Conservation (phyloP, 1,140 invertebrate genomes). For the Oreohelix idahoensis region DNA sequence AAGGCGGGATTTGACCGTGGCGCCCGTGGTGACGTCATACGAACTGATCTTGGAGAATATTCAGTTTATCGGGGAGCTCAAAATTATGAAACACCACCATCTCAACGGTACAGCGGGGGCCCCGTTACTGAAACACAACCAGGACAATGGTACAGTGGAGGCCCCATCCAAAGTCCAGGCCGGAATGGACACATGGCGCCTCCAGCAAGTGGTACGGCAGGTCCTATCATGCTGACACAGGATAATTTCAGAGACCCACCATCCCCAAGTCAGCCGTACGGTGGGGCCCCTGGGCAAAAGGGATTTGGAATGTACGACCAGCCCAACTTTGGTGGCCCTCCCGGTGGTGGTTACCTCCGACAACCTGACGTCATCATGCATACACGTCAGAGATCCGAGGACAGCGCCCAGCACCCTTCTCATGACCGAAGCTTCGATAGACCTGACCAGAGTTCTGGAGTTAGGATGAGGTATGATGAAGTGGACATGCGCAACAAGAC, state of each 20-base stretch:
- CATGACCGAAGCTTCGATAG: constrained; percentile 6
- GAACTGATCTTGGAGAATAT: constrained; percentile 54
- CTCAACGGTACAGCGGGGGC: neutral
- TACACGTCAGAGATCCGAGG: constrained; percentile 34
- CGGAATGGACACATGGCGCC: neutral
- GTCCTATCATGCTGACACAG: constrained; percentile 27
- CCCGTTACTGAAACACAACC: neutral
- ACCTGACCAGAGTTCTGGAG: neutral
- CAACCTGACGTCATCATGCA: constrained; percentile 22
- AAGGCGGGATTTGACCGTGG: constrained; percentile 45
- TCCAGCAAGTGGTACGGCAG: neutral
- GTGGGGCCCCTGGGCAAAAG: too few relatives aligned
- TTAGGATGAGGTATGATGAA: neutral
- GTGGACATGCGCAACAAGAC: constrained; percentile 16
- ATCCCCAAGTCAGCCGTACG: neutral
- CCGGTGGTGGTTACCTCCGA: neutral
- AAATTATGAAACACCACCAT: neutral
- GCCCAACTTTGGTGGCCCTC: neutral
- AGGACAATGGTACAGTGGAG: neutral
- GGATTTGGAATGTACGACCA: neutral
- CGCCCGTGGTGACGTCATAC: constrained; percentile 51
- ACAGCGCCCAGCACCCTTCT: constrained; percentile 24
- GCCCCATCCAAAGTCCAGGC: neutral
- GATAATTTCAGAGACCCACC: constrained; percentile 9
- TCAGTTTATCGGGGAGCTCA: constrained; percentile 46